Conservation (phyloP, 1,140 invertebrate genomes). For the Araneus ventricosus region DNA sequence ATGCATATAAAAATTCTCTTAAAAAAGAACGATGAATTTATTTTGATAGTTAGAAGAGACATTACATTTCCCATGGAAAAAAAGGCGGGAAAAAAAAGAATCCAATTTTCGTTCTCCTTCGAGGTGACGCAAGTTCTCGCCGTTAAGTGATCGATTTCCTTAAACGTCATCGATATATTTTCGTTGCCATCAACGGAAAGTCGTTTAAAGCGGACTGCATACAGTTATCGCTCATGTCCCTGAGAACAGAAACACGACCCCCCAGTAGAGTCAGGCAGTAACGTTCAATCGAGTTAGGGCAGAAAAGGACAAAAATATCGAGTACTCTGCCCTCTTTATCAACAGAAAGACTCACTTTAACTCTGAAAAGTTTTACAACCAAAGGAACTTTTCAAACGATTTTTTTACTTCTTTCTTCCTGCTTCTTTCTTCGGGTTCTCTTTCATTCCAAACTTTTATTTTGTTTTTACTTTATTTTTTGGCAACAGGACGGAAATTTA, state of each 20-base stretch:
- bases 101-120: neutral
- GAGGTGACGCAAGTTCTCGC: neutral
- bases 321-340: constrained; percentile 47
- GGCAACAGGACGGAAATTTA: constrained; percentile 59
- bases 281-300: constrained; percentile 50
- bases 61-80: neutral
- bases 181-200: constrained; percentile 42
- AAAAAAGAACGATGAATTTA: no score
- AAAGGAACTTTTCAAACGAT: constrained; percentile 48
- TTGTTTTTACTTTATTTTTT: constrained; percentile 36
- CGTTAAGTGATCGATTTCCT: constrained; percentile 14
- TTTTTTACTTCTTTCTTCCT: constrained; percentile 21
- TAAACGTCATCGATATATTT: constrained; percentile 57
- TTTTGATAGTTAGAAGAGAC: no score
- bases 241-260: constrained; percentile 10
- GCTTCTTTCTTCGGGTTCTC: constrained; percentile 8
- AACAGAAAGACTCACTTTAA: constrained; percentile 65
- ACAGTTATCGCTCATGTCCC: constrained; percentile 39
- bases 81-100: neutral
- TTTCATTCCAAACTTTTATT: constrained; percentile 43
- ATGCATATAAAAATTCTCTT: neutral
- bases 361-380: constrained; percentile 60
- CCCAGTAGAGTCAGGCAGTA: constrained; percentile 11
- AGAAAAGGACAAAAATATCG: constrained; percentile 56
- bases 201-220: constrained; percentile 44